A percentile compares a stretch with the other conserved stretches of the same genome.
Conservation (phyloP, 2,113 vertebrate species). For the Coturnix japonica region DNA sequence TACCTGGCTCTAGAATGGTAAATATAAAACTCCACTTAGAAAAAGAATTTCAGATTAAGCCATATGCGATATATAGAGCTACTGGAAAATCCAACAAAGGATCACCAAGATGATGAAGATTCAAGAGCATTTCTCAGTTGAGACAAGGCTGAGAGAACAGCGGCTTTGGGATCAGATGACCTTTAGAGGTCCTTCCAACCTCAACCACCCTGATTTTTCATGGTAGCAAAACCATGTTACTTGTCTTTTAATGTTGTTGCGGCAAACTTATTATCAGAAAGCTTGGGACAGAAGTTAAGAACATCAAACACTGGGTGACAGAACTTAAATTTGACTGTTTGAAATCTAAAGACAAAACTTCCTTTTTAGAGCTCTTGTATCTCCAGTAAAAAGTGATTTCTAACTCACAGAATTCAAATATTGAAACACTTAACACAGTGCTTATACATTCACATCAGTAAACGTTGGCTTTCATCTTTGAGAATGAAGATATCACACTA, state of each 20-base stretch:
- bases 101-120: not conserved
- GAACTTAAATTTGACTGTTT: not conserved
- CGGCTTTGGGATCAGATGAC: not conserved
- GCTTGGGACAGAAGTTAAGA: not conserved
- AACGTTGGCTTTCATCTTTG: not conserved
- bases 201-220: not conserved
- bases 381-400: not conserved
- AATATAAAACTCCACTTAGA: not conserved
- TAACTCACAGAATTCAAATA: not conserved
- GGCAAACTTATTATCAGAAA: not conserved
- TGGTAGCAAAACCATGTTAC: not conserved
- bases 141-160: not conserved
- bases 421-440: not conserved
- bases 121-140: not conserved
- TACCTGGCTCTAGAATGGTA: not conserved
- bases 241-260: not conserved
- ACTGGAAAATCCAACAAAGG: not conserved
- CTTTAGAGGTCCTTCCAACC: not conserved
- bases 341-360: not conserved
- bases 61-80: not conserved
- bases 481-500: not conserved
- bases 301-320: not conserved
- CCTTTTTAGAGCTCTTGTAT: not conserved
- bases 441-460: not conserved
- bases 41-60: not conserved